Evolutionary conservation across 1,140 invertebrate species (phyloP), one percentile per base, ranked within the genome.

Genomic region (Orius laevigatus): DNA sequence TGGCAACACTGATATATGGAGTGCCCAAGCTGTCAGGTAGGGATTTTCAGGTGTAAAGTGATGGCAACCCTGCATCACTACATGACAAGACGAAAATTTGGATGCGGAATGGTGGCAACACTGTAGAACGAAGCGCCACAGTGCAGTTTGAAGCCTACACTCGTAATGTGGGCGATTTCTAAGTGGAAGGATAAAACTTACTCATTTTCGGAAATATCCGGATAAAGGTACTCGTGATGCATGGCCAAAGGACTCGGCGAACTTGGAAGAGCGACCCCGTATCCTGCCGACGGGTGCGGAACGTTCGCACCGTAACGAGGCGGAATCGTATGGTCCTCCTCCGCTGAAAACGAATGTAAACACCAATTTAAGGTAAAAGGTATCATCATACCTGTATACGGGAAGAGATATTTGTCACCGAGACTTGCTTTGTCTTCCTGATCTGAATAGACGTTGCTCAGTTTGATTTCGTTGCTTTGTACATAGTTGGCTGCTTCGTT

Each of bases 181-280:
- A 49, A 48, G 32, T 3, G 20, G 12, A 9, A 11, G 38, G 10
- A 12, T 34, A 10, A 45, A 39, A 68, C 70, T 70, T 48, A 71
- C 70, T 71, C 69, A 54, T 68, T 69, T 56, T 70, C 68, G 0
- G 66, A 64, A 35, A 70, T 69, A 6, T 66, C 53, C 6, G 50
- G 53, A 49, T 50, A 55, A 34, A 57, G 49, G 32, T 52, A 42
- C 16, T 48, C 35, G 39, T 52, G 48, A 32, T 51, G 49, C 53
- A 51, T 50, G 15, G 52, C 46, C n/a, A 53, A 41, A 39, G 51
- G 52, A 48, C 49, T 51, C 5, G 52, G 49, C 18, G 54, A 51
- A 20, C 32, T 15, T 18, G 35, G 35, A 16, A 33, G 31, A 32
- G 9, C 31, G 34, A 33, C 18, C 12, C 40, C 35, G 36, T 44